Percentiles rank a stretch among this genome's conserved stretches.
These are phyloP conservation scores for Netelia melanura DNA, from an alignment of 2,888 invertebrate genomes.

Conservation along the genomic window DNA sequence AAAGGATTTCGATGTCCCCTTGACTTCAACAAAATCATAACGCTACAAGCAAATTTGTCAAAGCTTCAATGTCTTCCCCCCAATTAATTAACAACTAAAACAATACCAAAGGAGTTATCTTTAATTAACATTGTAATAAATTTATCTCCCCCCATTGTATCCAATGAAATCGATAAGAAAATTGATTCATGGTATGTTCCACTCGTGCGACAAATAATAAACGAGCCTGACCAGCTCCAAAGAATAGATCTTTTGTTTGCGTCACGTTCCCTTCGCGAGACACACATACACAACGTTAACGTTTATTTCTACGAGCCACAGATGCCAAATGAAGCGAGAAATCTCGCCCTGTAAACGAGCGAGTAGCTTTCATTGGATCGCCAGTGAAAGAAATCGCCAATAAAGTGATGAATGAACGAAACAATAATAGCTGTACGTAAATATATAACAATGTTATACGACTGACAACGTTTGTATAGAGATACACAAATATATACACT, in stretches of 20 bases:
- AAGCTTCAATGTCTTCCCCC: too few relatives aligned
- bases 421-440: constrained; percentile 11
- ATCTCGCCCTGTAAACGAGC: too few relatives aligned
- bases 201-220: neutral
- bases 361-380: too few relatives aligned
- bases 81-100: neutral
- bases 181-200: neutral
- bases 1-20: too few relatives aligned
- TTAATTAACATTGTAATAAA: neutral
- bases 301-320: constrained; percentile 15
- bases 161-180: neutral
- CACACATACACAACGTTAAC: neutral
- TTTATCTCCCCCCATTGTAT: neutral
- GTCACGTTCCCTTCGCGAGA: neutral
- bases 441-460: neutral
- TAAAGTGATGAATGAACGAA: constrained; percentile 8
- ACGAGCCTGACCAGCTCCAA: constrained; percentile 22
- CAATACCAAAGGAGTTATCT: neutral
- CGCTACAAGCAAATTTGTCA: too few relatives aligned
- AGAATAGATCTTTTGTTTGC: constrained; percentile 4
- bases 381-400: neutral
- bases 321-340: constrained; percentile 11
- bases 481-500: constrained; percentile 4
- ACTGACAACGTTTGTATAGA: neutral
- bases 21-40: too few relatives aligned